Evolutionary conservation across 2,888 invertebrate genomes (phyloP), one percentile per base, ranked within the genome.

Genomic region (Eupithecia dodoneata): DNA sequence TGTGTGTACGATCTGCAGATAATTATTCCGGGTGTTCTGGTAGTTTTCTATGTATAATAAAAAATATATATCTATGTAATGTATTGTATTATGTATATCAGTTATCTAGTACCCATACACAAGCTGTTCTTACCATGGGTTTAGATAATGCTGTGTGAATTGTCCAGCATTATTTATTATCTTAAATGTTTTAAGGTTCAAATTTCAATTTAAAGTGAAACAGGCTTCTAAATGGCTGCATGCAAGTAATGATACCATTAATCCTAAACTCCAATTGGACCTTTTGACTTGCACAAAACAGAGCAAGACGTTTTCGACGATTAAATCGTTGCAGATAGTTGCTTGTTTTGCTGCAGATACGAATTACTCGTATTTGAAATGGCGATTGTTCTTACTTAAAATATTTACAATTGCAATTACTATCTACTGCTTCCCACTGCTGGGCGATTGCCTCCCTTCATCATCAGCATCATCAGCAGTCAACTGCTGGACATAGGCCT

Each of bases 231-330:
- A 86, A 89, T 87, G 87, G 85, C 87, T 86, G 87, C 86, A 85
- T 86, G 87, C 84, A 83, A 84, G 85, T 88, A 87, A 89, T 84
- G 88, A 86, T 83, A 87, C 86, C 84, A 87, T 89, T 88, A 87
- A 88, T 89, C 82, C 80, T 82, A 77, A 83, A 85, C 85, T 87
- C 86, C 86, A 86, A 87, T 85, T 84, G 84, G 80, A 85, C 79
- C 81, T 81, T 77, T 79, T 77, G 76, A 79, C 79, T 80, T 71
- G 72, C 65, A 72, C 78, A 78, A 78, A 80, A 80, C 77, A 79
- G 77, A 77, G 71, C 79, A 76, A 80, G 72, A 76, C 65, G 74
- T 79, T 79, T 72, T 70, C 44, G 65, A 52, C 73, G 69, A 76
- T 70, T 70, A 30, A 30, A 74, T 69, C 71, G 73, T 59, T 76